Conservation (phyloP, 2,888 invertebrate genomes). For the Cremastinae sp. region DNA sequence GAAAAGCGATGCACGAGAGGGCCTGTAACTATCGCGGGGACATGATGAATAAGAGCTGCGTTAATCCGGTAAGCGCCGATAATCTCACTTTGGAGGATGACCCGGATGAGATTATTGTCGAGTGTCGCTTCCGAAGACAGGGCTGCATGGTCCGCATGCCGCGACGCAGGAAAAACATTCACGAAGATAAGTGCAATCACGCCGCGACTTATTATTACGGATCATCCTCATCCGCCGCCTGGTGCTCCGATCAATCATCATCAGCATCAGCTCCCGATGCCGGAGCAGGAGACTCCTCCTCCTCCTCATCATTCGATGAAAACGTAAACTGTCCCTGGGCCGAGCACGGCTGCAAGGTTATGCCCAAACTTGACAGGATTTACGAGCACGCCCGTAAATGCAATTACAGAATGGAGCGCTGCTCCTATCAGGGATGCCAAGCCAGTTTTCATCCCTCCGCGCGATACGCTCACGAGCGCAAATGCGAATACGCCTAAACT, state of each 20-base stretch:
- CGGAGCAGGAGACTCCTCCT: too few species aligned
- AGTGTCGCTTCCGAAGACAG: conserved; percentile 67
- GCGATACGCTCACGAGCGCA: conserved; percentile 67
- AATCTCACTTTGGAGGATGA: conserved; percentile 60
- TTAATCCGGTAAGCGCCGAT: conserved; percentile 63
- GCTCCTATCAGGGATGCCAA: conserved; percentile 68
- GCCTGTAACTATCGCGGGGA: conserved; percentile 72
- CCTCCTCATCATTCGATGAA: too few species aligned
- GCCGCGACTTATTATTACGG: conserved; percentile 40
- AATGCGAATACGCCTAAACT: conserved; percentile 61
- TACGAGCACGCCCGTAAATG: conserved; percentile 72
- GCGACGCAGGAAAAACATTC: conserved; percentile 66
- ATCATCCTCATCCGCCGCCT: neutral
- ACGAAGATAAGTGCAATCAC: conserved; percentile 63
- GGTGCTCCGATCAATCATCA: too few species aligned
- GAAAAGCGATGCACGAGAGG: conserved; percentile 70
- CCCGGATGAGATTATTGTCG: conserved; percentile 68
- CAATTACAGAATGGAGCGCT: conserved; percentile 72
- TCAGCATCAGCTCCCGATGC: too few species aligned
- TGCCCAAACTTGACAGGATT: conserved; percentile 65
- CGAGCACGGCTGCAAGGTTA: conserved; percentile 70
- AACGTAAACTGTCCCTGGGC: conserved; percentile 69
- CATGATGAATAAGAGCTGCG: conserved; percentile 63
- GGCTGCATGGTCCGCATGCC: conserved; percentile 75
- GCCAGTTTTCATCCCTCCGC: conserved; percentile 61